Evolutionary conservation across 2,888 invertebrate species (phyloP).

Genomic region (Frankliniella intonsa): DNA sequence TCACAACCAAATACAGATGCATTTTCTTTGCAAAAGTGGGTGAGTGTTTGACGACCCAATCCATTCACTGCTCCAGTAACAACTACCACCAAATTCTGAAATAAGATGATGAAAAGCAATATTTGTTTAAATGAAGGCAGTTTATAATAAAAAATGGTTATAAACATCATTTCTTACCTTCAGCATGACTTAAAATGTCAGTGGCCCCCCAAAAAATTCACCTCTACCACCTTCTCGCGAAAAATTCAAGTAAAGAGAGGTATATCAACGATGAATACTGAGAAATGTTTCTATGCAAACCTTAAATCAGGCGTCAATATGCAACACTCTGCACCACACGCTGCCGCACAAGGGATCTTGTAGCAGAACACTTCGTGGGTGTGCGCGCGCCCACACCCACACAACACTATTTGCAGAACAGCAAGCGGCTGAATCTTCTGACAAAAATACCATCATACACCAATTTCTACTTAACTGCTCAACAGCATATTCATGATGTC

Average conservation of each 20-base stretch:
- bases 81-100: not conserved
- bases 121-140: not conserved
- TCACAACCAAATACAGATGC: not conserved
- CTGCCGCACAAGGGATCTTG: no score
- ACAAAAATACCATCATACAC: no score
- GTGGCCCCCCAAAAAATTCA: not conserved
- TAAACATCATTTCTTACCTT: not conserved
- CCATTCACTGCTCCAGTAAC: constrained; percentile 6
- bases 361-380: no score
- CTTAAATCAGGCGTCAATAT: no score
- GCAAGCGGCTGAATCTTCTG: no score
- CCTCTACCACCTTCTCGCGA: not conserved
- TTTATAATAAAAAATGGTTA: not conserved
- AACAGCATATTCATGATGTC: no score
- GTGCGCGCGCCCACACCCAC: no score
- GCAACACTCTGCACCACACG: no score
- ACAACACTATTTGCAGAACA: no score
- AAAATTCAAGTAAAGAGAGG: not conserved
- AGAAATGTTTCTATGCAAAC: not conserved
- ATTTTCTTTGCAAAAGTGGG: not conserved
- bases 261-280: not conserved
- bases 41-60: not conserved
- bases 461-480: no score
- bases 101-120: not conserved
- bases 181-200: not conserved